Conservation (phyloP, 1,140 invertebrate genomes). For the Procambarus clarkii region DNA sequence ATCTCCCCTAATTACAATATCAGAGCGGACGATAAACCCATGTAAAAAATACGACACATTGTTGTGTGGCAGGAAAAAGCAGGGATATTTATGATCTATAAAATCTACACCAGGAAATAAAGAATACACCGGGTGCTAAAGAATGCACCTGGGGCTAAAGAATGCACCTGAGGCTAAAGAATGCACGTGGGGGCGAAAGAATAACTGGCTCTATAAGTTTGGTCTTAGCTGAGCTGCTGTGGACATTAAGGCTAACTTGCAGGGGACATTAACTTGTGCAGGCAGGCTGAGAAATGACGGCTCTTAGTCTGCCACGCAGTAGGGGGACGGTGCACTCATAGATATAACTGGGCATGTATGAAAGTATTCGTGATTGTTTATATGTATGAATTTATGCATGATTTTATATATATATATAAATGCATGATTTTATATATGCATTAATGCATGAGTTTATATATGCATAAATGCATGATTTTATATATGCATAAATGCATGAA, state of each 20-base stretch:
- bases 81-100: not conserved
- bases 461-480: not conserved
- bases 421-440: not conserved
- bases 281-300: no score
- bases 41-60: no score
- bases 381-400: not conserved
- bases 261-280: no score
- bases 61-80: not conserved
- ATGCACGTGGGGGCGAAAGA: not conserved
- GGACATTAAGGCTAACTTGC: no score
- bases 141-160: no score
- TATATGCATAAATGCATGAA: not conserved
- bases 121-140: no score
- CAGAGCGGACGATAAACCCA: no score
- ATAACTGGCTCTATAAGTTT: not conserved
- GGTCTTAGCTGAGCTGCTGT: not conserved
- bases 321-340: not conserved
- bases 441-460: not conserved
- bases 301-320: no score
- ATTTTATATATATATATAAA: not conserved
- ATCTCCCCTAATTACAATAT: no score
- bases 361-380: not conserved
- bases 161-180: no score
- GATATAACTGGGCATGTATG: not conserved
- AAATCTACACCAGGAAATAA: no score